Evolutionary conservation across 2,888 invertebrate species (phyloP).

Genomic region (Argyresthia albistria): DNA sequence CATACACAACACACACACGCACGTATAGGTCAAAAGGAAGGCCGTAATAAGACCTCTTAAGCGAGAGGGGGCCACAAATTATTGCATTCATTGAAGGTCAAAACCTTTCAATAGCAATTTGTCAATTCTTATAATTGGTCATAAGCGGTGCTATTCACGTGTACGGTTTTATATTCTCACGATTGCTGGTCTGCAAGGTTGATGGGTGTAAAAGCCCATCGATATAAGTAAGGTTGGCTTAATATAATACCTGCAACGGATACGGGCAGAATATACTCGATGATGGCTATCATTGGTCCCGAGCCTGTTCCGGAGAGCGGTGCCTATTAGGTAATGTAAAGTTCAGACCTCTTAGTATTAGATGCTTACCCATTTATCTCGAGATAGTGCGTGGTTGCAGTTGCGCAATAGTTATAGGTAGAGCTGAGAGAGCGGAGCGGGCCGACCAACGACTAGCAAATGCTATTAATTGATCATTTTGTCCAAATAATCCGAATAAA

Average conservation of each 20-base stretch:
- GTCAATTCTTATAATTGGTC: slow-evolving; percentile 35
- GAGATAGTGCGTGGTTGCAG: too few species aligned
- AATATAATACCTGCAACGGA: too few species aligned
- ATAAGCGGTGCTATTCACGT: slow-evolving; percentile 21
- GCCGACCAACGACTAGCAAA: not conserved
- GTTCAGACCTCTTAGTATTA: too few species aligned
- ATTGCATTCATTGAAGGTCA: slow-evolving; percentile 26
- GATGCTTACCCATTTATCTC: too few species aligned
- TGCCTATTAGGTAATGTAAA: too few species aligned
- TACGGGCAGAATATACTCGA: too few species aligned
- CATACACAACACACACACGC: not conserved
- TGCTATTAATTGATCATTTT: not conserved
- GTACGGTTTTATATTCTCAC: slow-evolving; percentile 2
- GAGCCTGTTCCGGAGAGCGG: too few species aligned
- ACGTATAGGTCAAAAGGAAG: not conserved
- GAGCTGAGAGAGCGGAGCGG: slow-evolving; percentile 7
- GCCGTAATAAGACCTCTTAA: not conserved
- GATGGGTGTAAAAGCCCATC: slow-evolving; percentile 2
- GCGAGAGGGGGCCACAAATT: not conserved
- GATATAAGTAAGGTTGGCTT: too few species aligned
- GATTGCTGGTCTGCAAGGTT: slow-evolving; percentile 11
- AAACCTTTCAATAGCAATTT: slow-evolving; percentile 34
- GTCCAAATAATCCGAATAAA: not conserved
- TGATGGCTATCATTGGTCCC: too few species aligned
- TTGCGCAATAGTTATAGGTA: too few species aligned